These are phyloP conservation scores for Hemiprocne comata DNA, from an alignment of 2,113 vertebrate species.

Conservation along the genomic window DNA sequence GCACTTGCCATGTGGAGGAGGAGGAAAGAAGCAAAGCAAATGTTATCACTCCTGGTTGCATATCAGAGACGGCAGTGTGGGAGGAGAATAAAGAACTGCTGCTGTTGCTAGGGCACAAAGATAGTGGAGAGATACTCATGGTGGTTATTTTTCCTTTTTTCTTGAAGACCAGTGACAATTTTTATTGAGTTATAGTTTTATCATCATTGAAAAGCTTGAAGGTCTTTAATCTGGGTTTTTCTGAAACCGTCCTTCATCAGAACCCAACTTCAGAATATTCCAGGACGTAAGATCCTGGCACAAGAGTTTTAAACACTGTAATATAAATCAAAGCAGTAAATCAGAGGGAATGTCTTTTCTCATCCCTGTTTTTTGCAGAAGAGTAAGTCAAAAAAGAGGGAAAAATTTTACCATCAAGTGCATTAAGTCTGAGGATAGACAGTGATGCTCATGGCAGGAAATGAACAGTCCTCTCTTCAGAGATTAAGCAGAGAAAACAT, in stretches of 20 bases:
- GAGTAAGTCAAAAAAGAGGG: background rate
- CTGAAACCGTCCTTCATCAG: background rate
- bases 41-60: constrained; percentile 43
- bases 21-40: constrained; percentile 58
- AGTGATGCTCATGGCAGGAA: background rate
- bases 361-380: background rate
- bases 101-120: constrained; percentile 64
- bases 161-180: background rate
- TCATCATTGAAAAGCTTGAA: background rate
- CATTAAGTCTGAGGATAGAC: background rate
- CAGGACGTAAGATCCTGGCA: background rate
- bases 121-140: constrained; percentile 6
- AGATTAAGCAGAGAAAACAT: background rate
- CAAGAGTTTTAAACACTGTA: background rate
- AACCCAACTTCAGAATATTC: background rate
- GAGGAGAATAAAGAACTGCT: constrained; percentile 48
- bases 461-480: background rate
- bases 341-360: background rate
- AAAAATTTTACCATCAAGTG: background rate
- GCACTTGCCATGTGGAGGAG: constrained; percentile 58
- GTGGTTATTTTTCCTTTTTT: background rate
- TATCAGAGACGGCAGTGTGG: constrained; percentile 44
- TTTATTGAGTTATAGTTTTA: background rate
- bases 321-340: background rate
- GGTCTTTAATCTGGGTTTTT: background rate